A percentile compares a stretch with the other conserved stretches of the same genome.
These are phyloP conservation scores for Drosophila serrata DNA, from an alignment of 1,140 invertebrate genomes.

Conservation along the genomic window DNA sequence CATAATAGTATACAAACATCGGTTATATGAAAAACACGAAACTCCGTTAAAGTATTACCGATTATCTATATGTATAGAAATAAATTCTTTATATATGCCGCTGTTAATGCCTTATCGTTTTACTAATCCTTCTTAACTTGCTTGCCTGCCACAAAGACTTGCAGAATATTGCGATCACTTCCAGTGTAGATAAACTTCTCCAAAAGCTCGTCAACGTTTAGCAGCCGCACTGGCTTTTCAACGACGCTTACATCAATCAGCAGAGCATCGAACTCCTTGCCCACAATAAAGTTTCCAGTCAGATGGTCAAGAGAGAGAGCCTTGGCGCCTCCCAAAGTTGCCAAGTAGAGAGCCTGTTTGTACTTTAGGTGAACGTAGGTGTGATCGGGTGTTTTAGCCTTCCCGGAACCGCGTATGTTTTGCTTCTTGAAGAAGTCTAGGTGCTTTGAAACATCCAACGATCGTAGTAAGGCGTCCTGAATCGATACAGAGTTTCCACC, in stretches of 20 bases:
- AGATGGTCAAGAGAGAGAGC: slow-evolving; percentile 90
- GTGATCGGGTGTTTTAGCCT: slow-evolving; percentile 20
- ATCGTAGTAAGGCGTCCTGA: slow-evolving; percentile 90
- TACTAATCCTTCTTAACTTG: slow-evolving; percentile 82
- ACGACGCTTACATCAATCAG: slow-evolving; percentile 88
- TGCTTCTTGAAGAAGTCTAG: slow-evolving; percentile 86
- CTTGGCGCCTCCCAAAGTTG: slow-evolving; percentile 94
- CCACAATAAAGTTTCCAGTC: slow-evolving; percentile 92
- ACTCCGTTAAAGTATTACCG: slow-evolving; percentile 18
- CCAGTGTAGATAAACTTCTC: slow-evolving; percentile 94
- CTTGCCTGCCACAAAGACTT: slow-evolving; percentile 91
- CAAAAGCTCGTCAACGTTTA: slow-evolving; percentile 87
- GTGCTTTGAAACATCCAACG: slow-evolving; percentile 91
- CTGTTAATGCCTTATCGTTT: slow-evolving; percentile 34
- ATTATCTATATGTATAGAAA: slow-evolving; percentile 40
- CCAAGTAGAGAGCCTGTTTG: slow-evolving; percentile 92
- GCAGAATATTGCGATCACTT: slow-evolving; percentile 93
- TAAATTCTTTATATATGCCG: slow-evolving; percentile 64
- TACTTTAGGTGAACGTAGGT: slow-evolving; percentile 88
- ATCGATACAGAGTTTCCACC: slow-evolving; percentile 93
- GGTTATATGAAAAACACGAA: slow-evolving; percentile 4
- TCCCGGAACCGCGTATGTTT: slow-evolving; percentile 64
- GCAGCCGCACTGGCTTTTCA: slow-evolving; percentile 82
- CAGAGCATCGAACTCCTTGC: slow-evolving; percentile 95
- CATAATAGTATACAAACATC: slow-evolving; percentile 26